Evolutionary conservation across 2,888 invertebrate genomes (phyloP).

Genomic region (Drosophila mimetica): DNA sequence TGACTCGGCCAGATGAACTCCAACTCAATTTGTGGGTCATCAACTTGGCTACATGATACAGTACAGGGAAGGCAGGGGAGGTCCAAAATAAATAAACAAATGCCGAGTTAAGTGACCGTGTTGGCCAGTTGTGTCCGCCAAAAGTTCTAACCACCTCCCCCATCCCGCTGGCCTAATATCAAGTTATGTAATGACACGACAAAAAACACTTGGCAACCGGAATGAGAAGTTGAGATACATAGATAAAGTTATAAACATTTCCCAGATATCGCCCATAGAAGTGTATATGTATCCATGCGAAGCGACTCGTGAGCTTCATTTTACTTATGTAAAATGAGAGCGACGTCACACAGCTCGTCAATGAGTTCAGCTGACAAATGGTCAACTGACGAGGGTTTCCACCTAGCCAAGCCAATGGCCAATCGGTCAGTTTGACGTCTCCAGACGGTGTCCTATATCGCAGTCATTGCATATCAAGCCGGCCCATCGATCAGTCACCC

Average conservation of each 20-base stretch:
- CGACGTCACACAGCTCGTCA: constrained; percentile 19
- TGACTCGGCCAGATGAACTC: constrained; percentile 32
- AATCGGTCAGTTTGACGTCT: constrained; percentile 14
- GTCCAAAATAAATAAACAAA: constrained; percentile 55
- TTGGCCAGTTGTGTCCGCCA: constrained; percentile 51
- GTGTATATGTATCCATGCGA: not conserved
- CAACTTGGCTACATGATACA: constrained; percentile 13
- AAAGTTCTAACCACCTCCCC: constrained; percentile 38
- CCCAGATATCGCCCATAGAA: constrained; percentile 60
- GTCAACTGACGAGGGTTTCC: constrained; percentile 32
- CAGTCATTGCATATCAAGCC: constrained; percentile 11
- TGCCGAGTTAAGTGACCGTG: constrained; percentile 56
- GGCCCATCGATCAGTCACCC: constrained; percentile 15
- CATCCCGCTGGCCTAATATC: constrained; percentile 37
- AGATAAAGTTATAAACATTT: constrained; percentile 47
- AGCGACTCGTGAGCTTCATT: constrained; percentile 6
- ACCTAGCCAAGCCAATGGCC: not conserved
- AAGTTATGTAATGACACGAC: constrained; percentile 67
- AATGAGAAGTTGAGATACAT: constrained; percentile 16
- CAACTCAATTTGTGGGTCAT: constrained; percentile 39
- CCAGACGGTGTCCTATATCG: constrained; percentile 9
- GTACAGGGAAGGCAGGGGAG: not conserved
- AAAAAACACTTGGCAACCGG: constrained; percentile 56
- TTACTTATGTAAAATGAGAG: constrained; percentile 19
- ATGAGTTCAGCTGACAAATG: constrained; percentile 44